Percentiles rank a stretch among this genome's conserved stretches.
Evolutionary conservation across 2,888 invertebrate genomes (phyloP).

Genomic region (Drosophila ustulata): DNA sequence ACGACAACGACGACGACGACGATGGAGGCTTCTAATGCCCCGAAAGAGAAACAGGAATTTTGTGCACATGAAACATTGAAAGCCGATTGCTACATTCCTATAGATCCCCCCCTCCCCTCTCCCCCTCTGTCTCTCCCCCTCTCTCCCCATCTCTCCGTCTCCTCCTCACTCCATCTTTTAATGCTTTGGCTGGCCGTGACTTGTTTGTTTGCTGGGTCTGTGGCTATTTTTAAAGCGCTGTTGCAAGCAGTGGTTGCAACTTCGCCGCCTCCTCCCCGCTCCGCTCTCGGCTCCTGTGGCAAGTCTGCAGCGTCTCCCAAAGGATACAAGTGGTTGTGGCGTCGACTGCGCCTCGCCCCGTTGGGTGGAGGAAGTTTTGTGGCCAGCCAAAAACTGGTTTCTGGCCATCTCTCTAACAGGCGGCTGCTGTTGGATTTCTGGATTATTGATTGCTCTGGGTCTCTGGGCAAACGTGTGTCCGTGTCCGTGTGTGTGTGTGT

Average conservation of each 20-base stretch:
- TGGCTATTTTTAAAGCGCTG: conserved; percentile 67
- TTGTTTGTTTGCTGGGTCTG: conserved; percentile 69
- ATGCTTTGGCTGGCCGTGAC: conserved; percentile 67
- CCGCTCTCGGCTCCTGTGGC: neutral
- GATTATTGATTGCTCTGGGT: conserved; percentile 80
- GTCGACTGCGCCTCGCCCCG: conserved; percentile 68
- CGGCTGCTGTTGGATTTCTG: conserved; percentile 45
- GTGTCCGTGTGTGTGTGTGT: neutral
- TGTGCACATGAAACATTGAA: conserved; percentile 59
- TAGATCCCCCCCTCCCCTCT: conserved; percentile 11
- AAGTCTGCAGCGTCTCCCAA: conserved; percentile 27
- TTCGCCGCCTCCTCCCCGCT: neutral
- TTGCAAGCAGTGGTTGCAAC: conserved; percentile 21
- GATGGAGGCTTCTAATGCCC: conserved; percentile 64
- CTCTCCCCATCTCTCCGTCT: neutral
- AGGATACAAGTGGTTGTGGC: conserved; percentile 48
- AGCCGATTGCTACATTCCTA: conserved; percentile 72
- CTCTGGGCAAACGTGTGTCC: conserved; percentile 69
- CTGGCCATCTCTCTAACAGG: conserved; percentile 39
- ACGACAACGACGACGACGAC: too few relatives aligned
- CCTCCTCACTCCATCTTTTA: conserved; percentile 14
- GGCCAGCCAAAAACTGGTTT: conserved; percentile 35
- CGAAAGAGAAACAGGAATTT: conserved; percentile 69
- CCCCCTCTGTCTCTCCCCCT: conserved; percentile 8
- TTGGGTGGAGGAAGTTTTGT: conserved; percentile 63